Evolutionary conservation across 2,113 vertebrate species (phyloP), one percentile per base, ranked within the genome.

Genomic region (Forbesichthys agassizii): DNA sequence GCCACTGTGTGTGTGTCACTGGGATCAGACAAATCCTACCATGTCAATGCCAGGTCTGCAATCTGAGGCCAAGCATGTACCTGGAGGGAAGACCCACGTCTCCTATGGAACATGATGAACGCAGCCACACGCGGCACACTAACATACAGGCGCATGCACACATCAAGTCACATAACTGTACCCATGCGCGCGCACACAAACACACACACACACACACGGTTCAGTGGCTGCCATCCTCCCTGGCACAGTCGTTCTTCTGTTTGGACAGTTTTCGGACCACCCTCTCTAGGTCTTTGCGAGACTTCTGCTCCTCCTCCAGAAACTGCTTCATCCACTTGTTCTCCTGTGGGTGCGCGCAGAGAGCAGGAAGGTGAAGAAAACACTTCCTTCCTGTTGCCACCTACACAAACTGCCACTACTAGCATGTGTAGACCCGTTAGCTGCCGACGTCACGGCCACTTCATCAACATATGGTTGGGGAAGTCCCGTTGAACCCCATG

Each of bases 301-400:
- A 97, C 83, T 96, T 98, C 86, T 96, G 89, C 88, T 99, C 98
- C 85, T 99, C 98, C 80, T 99, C 98, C 89, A 99, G 91, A 77
- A 95, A 96, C 78, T 98, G 96, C 68, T 96, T 98, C 95, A 99
- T 98, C 89, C 93, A 94, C 88, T 95, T 97, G 69, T 96, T 98
- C 84, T 99, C 98, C 98, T 99, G 80, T 3, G 14, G 65, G 20
- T 68, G 64, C 8, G 54, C n/a, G 27, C 7, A 3, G 9, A 18
- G 11, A 55, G 46, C 27, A 27, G 27, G 27, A 27, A 68, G 42
- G 52, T 5, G n/a, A 7, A 3, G 7, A 52, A 52, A 5, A 42
- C 36, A 52, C 49, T 52, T 52, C 49, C 49, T n/a, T 33, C 27
- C 2, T 36, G 11, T 1, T 58, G 9, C 8, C 3, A 6, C 9